A percentile compares a stretch with the other conserved stretches of the same genome.
phyloP scores from a whole-genome alignment of 2,888 invertebrate genomes.

The Caenorhabditis imperialis region DNA sequence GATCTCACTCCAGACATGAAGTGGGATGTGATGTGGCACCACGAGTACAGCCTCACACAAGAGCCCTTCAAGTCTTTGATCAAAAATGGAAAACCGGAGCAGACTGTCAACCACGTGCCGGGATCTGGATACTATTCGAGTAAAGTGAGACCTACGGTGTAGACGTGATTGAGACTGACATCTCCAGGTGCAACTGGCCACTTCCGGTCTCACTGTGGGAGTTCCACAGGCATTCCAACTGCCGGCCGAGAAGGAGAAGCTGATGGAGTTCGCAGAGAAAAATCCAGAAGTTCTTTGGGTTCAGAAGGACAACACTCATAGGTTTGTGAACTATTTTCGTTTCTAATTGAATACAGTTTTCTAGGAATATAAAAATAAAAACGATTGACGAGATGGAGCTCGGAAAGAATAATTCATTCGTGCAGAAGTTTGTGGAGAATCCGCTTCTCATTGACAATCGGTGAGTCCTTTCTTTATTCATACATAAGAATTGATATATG shows the following conservation, averaged over 20 bases:
- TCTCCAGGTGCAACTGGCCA: slow-evolving; percentile 84
- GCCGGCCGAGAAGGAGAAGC: slow-evolving; percentile 85
- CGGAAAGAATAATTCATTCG: slow-evolving; percentile 85
- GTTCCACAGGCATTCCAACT: slow-evolving; percentile 91
- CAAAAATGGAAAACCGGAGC: slow-evolving; percentile 83
- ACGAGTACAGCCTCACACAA: slow-evolving; percentile 88
- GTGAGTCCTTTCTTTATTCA: slow-evolving; percentile 42
- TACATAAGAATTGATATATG: too few relatives aligned
- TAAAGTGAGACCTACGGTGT: slow-evolving; percentile 85
- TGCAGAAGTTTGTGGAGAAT: slow-evolving; percentile 91
- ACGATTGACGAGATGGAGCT: slow-evolving; percentile 85
- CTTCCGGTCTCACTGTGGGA: slow-evolving; percentile 85
- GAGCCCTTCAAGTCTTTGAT: slow-evolving; percentile 44
- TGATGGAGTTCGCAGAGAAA: slow-evolving; percentile 79
- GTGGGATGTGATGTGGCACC: slow-evolving; percentile 94
- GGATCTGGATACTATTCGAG: slow-evolving; percentile 93
- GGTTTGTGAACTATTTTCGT: slow-evolving; percentile 80
- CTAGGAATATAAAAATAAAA: slow-evolving; percentile 83
- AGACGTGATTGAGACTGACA: background rate
- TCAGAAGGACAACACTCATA: slow-evolving; percentile 91
- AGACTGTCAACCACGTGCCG: slow-evolving; percentile 92
- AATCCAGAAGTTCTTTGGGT: slow-evolving; percentile 87
- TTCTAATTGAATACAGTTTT: slow-evolving; percentile 8
- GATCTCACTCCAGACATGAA: slow-evolving; percentile 77
- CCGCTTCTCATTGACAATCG: slow-evolving; percentile 92